These are phyloP conservation scores for Lasaia peninsularis DNA, from an alignment of 1,140 invertebrate species.

Conservation along the genomic window DNA sequence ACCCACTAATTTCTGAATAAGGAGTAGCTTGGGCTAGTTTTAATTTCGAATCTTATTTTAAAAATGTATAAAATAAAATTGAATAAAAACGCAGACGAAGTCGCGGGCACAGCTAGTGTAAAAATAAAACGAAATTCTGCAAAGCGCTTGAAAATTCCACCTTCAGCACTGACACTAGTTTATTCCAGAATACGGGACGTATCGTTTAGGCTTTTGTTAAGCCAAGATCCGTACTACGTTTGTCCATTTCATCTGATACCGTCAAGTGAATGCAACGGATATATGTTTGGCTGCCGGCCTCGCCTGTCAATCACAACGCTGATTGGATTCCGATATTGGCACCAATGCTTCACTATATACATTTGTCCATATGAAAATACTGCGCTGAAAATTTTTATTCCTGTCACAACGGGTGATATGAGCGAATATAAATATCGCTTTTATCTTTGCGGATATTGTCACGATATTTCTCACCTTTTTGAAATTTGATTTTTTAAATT, in stretches of 20 bases:
- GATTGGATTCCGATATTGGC: slow-evolving; percentile 71
- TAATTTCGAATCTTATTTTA: too few species aligned
- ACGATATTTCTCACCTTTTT: too few species aligned
- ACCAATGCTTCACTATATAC: slow-evolving; percentile 34
- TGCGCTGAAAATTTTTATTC: slow-evolving; percentile 21
- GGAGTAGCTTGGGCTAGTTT: too few species aligned
- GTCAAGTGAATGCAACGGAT: slow-evolving; percentile 37
- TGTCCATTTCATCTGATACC: slow-evolving; percentile 34
- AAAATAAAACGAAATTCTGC: background rate
- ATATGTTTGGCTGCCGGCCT: slow-evolving; percentile 34
- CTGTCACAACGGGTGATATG: slow-evolving; percentile 25
- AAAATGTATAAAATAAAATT: too few species aligned
- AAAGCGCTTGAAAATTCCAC: slow-evolving; percentile 16
- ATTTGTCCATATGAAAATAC: slow-evolving; percentile 18
- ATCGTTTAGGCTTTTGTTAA: slow-evolving; percentile 36
- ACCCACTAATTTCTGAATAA: too few species aligned
- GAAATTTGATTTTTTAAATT: too few species aligned
- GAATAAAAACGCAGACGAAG: too few species aligned
- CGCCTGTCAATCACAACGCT: slow-evolving; percentile 64
- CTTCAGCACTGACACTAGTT: background rate
- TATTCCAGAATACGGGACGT: slow-evolving; percentile 16
- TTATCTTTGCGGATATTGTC: too few species aligned
- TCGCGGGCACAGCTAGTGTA: too few species aligned
- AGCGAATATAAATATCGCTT: background rate
- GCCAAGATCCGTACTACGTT: slow-evolving; percentile 31